Conservation (phyloP, 2,113 vertebrate species). For the Suncus etruscus region DNA sequence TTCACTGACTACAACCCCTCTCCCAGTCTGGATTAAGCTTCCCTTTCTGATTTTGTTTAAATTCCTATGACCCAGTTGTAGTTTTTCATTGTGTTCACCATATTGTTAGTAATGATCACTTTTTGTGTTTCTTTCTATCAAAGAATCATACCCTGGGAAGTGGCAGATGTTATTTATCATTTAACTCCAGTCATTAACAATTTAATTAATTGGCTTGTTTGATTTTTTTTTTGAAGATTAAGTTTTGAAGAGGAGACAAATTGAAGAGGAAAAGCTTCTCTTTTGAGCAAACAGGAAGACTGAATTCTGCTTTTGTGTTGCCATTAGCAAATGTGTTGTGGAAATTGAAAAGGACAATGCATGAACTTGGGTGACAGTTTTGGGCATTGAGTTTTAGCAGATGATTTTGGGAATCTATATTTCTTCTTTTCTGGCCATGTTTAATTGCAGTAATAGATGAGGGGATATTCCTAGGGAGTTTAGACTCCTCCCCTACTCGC, state of each 20-base stretch:
- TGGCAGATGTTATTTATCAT: not conserved
- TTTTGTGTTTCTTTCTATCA: not conserved
- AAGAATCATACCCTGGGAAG: not conserved
- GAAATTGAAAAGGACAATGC: not conserved
- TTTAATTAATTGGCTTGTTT: not conserved
- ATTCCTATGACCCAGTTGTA: not conserved
- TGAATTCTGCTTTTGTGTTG: not conserved
- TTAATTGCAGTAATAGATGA: not conserved
- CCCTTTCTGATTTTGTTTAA: not conserved
- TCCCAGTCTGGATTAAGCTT: not conserved
- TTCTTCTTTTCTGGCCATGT: not conserved
- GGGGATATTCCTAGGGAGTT: not conserved
- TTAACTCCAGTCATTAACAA: not conserved
- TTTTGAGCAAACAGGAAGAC: not conserved
- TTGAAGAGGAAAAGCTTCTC: not conserved
- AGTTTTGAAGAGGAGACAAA: not conserved
- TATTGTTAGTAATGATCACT: not conserved
- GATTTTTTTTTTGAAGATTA: not conserved
- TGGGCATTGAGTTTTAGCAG: not conserved
- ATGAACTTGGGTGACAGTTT: not conserved
- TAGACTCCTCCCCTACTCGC: not conserved
- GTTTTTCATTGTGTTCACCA: not conserved
- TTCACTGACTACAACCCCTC: not conserved
- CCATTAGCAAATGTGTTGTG: not conserved
- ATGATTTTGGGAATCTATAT: not conserved